Evolutionary conservation across 2,888 invertebrate species (phyloP).

Genomic region (Phengaris arion): DNA sequence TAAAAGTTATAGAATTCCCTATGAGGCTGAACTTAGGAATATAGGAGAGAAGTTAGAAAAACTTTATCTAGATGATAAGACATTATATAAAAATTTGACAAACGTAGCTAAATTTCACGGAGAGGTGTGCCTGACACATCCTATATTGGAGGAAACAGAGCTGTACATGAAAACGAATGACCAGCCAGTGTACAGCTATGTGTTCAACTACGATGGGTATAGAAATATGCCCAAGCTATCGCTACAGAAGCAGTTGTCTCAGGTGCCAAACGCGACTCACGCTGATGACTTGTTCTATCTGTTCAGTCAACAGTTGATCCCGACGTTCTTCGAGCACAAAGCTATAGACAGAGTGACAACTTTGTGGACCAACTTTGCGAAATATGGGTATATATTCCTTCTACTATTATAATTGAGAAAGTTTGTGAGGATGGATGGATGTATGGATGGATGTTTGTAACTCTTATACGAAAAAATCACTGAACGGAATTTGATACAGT

Average conservation of each 20-base stretch:
- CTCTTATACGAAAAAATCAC: no score
- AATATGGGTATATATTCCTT: slow-evolving; percentile 53
- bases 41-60: slow-evolving; percentile 50
- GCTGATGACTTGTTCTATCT: slow-evolving; percentile 65
- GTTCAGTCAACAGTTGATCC: slow-evolving; percentile 51
- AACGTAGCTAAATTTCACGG: slow-evolving; percentile 57
- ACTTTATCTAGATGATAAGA: slow-evolving; percentile 61
- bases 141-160: slow-evolving; percentile 56
- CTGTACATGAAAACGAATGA: slow-evolving; percentile 48
- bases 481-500: no score
- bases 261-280: slow-evolving; percentile 55
- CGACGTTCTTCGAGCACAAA: slow-evolving; percentile 50
- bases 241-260: slow-evolving; percentile 42
- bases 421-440: no score
- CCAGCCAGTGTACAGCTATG: slow-evolving; percentile 55
- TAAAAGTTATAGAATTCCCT: slow-evolving; percentile 54
- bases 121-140: slow-evolving; percentile 50
- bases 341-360: slow-evolving; percentile 59
- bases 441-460: no score
- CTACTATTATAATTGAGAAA: no score
- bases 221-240: slow-evolving; percentile 51
- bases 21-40: slow-evolving; percentile 43
- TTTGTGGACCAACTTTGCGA: slow-evolving; percentile 68
- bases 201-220: slow-evolving; percentile 55
- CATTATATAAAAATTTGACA: slow-evolving; percentile 48